Evolutionary conservation across 2,113 vertebrate species (phyloP).

Genomic region (Gymnobelideus leadbeateri): DNA sequence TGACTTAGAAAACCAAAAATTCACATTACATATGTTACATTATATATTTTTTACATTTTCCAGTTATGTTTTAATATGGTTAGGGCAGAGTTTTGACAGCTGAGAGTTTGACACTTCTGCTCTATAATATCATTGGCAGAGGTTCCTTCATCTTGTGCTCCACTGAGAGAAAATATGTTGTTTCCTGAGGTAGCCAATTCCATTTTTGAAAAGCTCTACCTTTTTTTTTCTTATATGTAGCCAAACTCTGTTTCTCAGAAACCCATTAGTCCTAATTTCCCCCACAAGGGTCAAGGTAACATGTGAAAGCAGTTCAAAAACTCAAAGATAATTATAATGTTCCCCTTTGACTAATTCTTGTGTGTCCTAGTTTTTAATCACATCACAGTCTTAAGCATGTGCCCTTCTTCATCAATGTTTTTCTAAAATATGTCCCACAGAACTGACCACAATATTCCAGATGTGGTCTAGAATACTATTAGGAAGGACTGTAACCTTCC

Average conservation of each 20-base stretch:
- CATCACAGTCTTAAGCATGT: neutral
- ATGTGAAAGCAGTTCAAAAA: neutral
- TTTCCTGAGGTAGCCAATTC: neutral
- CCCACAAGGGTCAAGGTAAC: neutral
- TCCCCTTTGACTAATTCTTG: neutral
- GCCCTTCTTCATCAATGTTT: neutral
- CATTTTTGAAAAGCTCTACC: neutral
- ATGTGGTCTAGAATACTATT: neutral
- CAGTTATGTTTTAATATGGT: neutral
- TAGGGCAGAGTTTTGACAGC: neutral
- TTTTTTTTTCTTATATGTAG: neutral
- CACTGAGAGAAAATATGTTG: neutral
- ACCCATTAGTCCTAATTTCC: neutral
- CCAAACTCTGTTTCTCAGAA: neutral
- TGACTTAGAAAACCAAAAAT: neutral
- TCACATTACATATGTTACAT: neutral
- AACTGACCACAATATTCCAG: neutral
- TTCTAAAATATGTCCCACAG: neutral
- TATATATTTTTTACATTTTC: neutral
- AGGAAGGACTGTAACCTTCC: neutral
- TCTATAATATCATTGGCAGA: neutral
- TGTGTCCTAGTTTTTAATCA: neutral
- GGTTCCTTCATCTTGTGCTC: neutral
- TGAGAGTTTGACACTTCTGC: neutral
- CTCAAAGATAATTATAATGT: neutral